Evolutionary conservation across 2,113 vertebrate genomes (phyloP).

Genomic region (Chiloscyllium plagiosum): DNA sequence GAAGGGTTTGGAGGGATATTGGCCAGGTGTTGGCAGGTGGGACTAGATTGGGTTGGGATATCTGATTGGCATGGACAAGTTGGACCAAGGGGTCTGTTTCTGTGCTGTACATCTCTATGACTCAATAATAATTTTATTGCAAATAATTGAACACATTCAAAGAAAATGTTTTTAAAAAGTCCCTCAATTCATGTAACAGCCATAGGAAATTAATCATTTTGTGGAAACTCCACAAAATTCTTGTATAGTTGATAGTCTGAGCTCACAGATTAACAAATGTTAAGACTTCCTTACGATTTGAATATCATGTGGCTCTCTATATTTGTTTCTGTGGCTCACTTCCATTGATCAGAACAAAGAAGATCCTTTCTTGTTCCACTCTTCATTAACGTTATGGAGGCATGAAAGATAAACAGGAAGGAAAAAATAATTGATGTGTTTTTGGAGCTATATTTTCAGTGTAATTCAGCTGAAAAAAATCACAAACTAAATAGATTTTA

Average conservation of each 20-base stretch:
- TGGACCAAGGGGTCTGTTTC: too few relatives aligned
- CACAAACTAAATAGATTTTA: not conserved
- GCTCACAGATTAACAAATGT: not conserved
- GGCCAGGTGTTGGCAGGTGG: too few relatives aligned
- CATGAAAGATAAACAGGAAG: not conserved
- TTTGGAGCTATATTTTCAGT: not conserved
- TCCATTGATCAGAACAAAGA: not conserved
- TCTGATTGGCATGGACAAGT: too few relatives aligned
- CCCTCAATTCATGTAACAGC: not conserved
- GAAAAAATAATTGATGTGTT: not conserved
- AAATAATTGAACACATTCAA: not conserved
- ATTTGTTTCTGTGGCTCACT: not conserved
- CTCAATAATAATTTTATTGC: not conserved
- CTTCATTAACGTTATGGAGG: not conserved
- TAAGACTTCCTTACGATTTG: not conserved
- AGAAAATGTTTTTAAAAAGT: not conserved
- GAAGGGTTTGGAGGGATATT: too few relatives aligned
- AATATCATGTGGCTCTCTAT: not conserved
- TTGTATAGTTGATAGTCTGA: not conserved
- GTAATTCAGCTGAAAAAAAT: not conserved
- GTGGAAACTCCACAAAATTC: not conserved
- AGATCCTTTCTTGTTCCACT: not conserved
- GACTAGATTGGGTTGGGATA: too few relatives aligned
- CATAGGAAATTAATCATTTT: not conserved
- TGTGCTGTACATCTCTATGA: too few relatives aligned